Percentiles rank a stretch among this genome's conserved stretches.
Conservation (phyloP, 2,113 vertebrate genomes). For the Xerus inauris region DNA sequence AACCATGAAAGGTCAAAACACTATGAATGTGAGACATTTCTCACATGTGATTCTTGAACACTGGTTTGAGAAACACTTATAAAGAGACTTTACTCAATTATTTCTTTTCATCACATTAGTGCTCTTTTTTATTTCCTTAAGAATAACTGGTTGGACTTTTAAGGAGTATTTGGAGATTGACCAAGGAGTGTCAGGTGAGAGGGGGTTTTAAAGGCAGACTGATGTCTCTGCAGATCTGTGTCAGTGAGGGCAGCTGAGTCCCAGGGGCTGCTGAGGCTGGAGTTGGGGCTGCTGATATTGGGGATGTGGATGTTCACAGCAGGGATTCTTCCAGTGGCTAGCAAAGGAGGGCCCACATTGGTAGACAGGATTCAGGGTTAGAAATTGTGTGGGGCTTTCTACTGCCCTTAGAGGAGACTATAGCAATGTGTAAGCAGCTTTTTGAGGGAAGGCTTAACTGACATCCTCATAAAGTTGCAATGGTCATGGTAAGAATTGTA, state of each 20-base stretch:
- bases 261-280: too few species aligned
- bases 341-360: fast-evolving
- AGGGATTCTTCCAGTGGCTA: not conserved
- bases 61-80: not conserved
- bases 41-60: not conserved
- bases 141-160: not conserved
- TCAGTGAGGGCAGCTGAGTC: too few species aligned
- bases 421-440: fast-evolving
- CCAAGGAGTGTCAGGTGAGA: too few species aligned
- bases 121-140: not conserved
- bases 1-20: not conserved
- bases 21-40: not conserved
- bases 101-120: not conserved
- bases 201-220: not conserved
- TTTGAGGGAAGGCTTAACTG: not conserved
- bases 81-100: not conserved
- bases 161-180: not conserved
- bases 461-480: fast-evolving
- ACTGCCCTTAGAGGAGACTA: not conserved
- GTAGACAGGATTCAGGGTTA: not conserved
- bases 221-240: not conserved
- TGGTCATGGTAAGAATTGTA: not conserved
- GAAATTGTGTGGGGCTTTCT: not conserved
- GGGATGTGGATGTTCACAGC: not conserved
- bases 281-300: not conserved